A percentile compares a stretch with the other conserved stretches of the same genome.
Evolutionary conservation across 2,888 invertebrate species (phyloP).

Genomic region (Mimachlamys varia): DNA sequence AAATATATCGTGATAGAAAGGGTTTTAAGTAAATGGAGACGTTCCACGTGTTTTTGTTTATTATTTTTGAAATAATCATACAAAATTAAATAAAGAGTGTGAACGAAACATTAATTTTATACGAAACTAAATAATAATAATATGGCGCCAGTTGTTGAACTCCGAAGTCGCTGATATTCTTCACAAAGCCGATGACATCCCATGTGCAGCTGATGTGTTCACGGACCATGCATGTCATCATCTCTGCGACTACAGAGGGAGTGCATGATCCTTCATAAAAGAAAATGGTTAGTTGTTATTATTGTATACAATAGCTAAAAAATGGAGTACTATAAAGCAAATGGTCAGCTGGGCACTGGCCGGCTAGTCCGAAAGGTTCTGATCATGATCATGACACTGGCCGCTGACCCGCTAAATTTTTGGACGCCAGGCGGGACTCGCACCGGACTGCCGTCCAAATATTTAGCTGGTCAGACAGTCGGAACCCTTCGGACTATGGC

Average conservation of each 20-base stretch:
- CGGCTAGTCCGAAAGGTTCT: too few species aligned
- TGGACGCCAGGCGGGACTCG: too few species aligned
- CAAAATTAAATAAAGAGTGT: background rate
- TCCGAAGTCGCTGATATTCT: background rate
- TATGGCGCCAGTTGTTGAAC: constrained; percentile 33
- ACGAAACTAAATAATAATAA: constrained; percentile 28
- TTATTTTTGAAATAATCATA: background rate
- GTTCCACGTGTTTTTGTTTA: too few species aligned
- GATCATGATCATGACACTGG: too few species aligned
- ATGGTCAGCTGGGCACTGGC: too few species aligned
- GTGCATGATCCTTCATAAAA: background rate
- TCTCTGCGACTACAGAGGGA: background rate
- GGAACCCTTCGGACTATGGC: too few species aligned
- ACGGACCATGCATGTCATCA: background rate
- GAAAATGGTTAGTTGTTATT: background rate
- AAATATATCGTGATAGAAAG: background rate
- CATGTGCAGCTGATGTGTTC: background rate
- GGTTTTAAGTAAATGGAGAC: too few species aligned
- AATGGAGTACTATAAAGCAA: too few species aligned
- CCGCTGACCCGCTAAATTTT: too few species aligned
- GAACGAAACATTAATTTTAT: background rate
- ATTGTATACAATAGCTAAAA: too few species aligned
- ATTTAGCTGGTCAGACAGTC: too few species aligned
- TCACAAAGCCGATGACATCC: background rate
- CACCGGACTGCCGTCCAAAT: too few species aligned